phyloP scores from a whole-genome alignment of 2,113 vertebrate species.

The Takifugu bimaculatus region DNA sequence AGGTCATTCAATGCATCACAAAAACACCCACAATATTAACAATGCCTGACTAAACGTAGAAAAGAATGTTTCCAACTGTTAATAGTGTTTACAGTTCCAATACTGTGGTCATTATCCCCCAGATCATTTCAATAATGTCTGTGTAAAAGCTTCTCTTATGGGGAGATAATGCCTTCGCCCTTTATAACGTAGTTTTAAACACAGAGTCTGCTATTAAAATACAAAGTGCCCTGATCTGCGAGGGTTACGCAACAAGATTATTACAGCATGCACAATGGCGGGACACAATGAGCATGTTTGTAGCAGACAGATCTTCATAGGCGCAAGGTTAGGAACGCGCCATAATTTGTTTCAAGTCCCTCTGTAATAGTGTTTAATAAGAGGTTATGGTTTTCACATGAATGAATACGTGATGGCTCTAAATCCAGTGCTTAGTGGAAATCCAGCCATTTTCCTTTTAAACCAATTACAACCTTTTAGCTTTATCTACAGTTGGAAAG shows the following conservation, averaged over 20 bases:
- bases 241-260: slow-evolving; percentile 6
- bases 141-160: too few relatives aligned
- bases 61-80: too few relatives aligned
- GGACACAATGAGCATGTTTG: slow-evolving; percentile 12
- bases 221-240: not conserved
- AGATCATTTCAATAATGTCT: too few relatives aligned
- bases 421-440: slow-evolving; percentile 36
- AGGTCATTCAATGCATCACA: too few relatives aligned
- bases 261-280: not conserved
- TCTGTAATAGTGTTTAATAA: slow-evolving; percentile 60
- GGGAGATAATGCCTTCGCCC: too few relatives aligned
- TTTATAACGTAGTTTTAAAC: too few relatives aligned
- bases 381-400: slow-evolving; percentile 43
- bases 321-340: slow-evolving; percentile 10
- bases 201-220: slow-evolving; percentile 7
- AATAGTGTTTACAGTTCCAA: too few relatives aligned
- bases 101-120: too few relatives aligned
- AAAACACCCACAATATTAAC: too few relatives aligned
- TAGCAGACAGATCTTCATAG: slow-evolving; percentile 17
- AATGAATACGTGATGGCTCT: slow-evolving; percentile 25
- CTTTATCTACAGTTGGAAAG: slow-evolving; percentile 51
- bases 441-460: slow-evolving; percentile 25
- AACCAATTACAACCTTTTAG: slow-evolving; percentile 57
- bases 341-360: slow-evolving; percentile 48
- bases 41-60: too few relatives aligned